Evolutionary conservation across 2,888 invertebrate species (phyloP), one percentile per base, ranked within the genome.

Genomic region (Caenorhabditis doughertyi): DNA sequence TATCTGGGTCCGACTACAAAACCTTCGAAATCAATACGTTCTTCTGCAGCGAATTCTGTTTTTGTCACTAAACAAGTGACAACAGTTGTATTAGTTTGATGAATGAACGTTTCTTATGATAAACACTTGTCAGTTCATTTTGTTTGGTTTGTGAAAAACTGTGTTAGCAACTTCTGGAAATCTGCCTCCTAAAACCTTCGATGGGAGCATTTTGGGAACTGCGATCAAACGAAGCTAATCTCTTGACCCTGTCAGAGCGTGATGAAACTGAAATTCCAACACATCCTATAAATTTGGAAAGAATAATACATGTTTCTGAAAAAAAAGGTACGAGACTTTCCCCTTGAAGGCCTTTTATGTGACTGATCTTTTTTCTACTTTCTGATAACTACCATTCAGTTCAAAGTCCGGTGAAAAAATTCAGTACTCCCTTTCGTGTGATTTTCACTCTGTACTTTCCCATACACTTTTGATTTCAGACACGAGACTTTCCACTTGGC

Each of bases 371-470:
- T 47, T 47, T 4, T 47, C 7, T 18, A 29, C 11, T 29, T 55
- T 3, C 21, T 32, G 32, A 23, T 32, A 13, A 18, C 21, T 21
- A 35, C 39, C 23, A 13, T 39, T 58, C 53, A n/a, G 67, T 42
- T 5, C 67, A 67, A 67, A 67, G 67, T 42, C 53, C 39, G 55
- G 32, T 32, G 25, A 23, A 53, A 39, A 35, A 47, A 35, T 47
- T 27, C 49, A 32, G 65, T 65, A 65, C 65, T 65, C 60, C 35
- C 18, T n/a, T 21, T 8, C 25, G 62, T 44, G 62, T 39, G 21
- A 49, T 32, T 21, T 29, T 23, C 9, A 49, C n/a, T 21, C 2
- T 44, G 16, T n/a, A 11, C 44, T 64, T 64, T 64, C 47, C 18
- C 27, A 64, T 47, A 29, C 16, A 13, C 29, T 27, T 47, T 23